phyloP scores from a whole-genome alignment of 1,140 invertebrate genomes.

The Thalassaphorura encarpata region DNA sequence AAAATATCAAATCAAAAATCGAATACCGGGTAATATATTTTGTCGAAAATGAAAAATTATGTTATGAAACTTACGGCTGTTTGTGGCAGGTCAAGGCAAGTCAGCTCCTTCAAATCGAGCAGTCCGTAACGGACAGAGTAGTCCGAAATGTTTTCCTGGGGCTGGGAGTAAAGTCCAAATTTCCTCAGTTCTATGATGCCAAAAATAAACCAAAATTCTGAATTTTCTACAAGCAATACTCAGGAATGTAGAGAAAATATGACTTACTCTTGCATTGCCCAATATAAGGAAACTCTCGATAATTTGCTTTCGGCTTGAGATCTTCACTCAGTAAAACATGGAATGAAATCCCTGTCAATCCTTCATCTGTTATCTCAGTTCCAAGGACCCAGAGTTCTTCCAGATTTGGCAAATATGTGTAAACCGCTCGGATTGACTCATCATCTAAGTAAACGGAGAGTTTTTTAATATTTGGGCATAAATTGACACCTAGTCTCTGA shows the following conservation, averaged over 20 bases:
- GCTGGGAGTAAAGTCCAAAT: conserved; percentile 21
- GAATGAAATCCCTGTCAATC: conserved; percentile 16
- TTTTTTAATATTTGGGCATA: conserved; percentile 15
- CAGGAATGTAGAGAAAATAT: too few relatives aligned
- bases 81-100: conserved; percentile 16
- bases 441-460: conserved; percentile 21
- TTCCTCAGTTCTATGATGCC: conserved; percentile 15
- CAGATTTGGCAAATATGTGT: conserved; percentile 2
- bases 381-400: conserved; percentile 23
- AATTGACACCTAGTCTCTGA: neutral
- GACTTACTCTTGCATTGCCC: conserved; percentile 22
- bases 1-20: neutral
- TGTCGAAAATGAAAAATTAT: neutral
- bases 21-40: neutral
- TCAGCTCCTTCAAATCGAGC: conserved; percentile 14
- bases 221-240: neutral
- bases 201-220: neutral
- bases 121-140: conserved; percentile 17
- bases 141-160: conserved; percentile 21
- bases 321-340: conserved; percentile 4
- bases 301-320: conserved; percentile 6
- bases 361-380: conserved; percentile 21
- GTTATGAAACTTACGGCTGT: conserved; percentile 15
- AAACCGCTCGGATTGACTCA: conserved; percentile 14
- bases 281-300: conserved; percentile 19